phyloP scores from a whole-genome alignment of 2,113 vertebrate genomes.

The Trematomus loennbergii region DNA sequence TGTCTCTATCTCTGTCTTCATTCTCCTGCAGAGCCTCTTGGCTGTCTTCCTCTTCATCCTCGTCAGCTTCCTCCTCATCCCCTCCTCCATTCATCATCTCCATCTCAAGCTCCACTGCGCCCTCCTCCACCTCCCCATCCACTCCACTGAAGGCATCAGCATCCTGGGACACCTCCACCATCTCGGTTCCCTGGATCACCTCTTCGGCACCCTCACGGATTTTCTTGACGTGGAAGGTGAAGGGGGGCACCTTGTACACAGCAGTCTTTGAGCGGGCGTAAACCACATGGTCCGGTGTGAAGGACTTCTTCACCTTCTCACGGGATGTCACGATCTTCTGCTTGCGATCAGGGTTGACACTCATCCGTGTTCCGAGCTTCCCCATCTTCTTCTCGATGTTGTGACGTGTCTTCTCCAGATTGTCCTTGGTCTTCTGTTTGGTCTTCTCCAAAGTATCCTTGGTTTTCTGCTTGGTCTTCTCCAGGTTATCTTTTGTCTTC shows the following conservation, averaged over 20 bases:
- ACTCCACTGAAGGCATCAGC: conserved; percentile 52
- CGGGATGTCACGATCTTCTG: conserved; percentile 94
- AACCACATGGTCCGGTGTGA: conserved; percentile 94
- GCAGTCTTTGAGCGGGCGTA: conserved; percentile 94
- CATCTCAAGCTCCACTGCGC: conserved; percentile 80
- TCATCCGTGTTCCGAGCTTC: conserved; percentile 93
- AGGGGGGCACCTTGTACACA: conserved; percentile 96
- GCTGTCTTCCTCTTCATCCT: conserved; percentile 87
- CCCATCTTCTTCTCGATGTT: conserved; percentile 98
- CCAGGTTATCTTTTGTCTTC: conserved; percentile 93
- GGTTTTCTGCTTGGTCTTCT: conserved; percentile 90
- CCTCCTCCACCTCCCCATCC: conserved; percentile 61
- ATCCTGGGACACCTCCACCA: conserved; percentile 90
- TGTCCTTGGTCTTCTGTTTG: conserved; percentile 89
- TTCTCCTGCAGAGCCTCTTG: conserved; percentile 88
- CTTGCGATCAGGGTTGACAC: conserved; percentile 89
- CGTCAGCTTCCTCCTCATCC: conserved; percentile 75
- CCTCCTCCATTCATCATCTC: conserved; percentile 80
- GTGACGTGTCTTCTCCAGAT: conserved; percentile 90
- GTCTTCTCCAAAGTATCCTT: conserved; percentile 94
- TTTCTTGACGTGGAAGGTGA: conserved; percentile 98
- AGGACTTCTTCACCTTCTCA: conserved; percentile 95
- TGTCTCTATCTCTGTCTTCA: conserved; percentile 91
- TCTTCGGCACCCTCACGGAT: conserved; percentile 92
- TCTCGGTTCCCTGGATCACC: conserved; percentile 91